Evolutionary conservation across 2,888 invertebrate species (phyloP).

Genomic region (Pelosia muscerda): DNA sequence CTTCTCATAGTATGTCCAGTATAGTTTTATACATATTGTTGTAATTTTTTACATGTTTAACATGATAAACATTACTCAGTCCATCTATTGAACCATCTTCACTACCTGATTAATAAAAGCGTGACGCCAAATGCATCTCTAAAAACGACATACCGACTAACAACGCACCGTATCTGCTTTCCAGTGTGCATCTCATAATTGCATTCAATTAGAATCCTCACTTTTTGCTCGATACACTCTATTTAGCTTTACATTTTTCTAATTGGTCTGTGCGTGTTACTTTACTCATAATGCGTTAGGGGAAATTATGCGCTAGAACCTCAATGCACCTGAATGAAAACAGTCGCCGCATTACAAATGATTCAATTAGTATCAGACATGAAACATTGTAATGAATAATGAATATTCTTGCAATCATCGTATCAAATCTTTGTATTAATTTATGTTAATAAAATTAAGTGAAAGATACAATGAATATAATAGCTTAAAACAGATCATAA

Average conservation of each 20-base stretch:
- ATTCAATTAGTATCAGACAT: not conserved
- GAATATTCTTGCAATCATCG: not conserved
- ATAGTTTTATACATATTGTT: too few species aligned
- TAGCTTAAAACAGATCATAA: too few species aligned
- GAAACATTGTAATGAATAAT: not conserved
- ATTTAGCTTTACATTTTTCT: conserved; percentile 77
- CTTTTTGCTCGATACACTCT: conserved; percentile 79
- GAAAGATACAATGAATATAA: too few species aligned
- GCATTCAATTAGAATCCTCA: conserved; percentile 80
- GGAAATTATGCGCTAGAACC: conserved; percentile 28
- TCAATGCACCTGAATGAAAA: conserved; percentile 3
- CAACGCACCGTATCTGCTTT: conserved; percentile 81
- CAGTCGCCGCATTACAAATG: not conserved
- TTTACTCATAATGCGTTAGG: conserved; percentile 44
- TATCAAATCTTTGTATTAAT: not conserved
- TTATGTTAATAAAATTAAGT: too few species aligned
- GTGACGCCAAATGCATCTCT: conserved; percentile 45
- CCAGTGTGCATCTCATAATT: conserved; percentile 77
- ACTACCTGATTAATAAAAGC: conserved; percentile 37
- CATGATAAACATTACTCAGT: not conserved
- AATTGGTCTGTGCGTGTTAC: conserved; percentile 61
- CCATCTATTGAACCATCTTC: not conserved
- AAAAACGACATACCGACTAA: conserved; percentile 65
- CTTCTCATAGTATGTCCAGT: too few species aligned
- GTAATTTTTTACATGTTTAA: not conserved